Percentiles rank a stretch among this genome's conserved stretches.
Evolutionary conservation across 2,113 vertebrate species (phyloP).

Genomic region (Megaceryle torquata): DNA sequence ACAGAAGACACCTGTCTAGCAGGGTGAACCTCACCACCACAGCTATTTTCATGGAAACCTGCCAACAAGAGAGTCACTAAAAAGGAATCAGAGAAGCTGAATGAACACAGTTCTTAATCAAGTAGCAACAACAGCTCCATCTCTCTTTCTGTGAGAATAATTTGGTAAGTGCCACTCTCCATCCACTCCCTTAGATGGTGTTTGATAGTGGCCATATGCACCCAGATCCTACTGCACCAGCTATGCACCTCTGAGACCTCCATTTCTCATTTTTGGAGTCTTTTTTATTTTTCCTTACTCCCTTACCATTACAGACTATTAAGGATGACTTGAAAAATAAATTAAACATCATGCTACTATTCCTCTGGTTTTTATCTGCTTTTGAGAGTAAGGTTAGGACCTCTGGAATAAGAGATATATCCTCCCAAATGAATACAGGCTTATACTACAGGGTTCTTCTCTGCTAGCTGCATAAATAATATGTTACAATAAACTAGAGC

Average conservation of each 20-base stretch:
- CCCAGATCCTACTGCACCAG: not conserved
- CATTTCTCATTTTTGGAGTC: not conserved
- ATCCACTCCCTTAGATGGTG: fast-evolving
- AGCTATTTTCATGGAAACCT: not conserved
- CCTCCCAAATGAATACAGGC: not conserved
- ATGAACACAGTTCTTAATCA: not conserved
- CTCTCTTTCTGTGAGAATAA: not conserved
- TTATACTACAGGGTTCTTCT: not conserved
- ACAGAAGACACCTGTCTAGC: not conserved
- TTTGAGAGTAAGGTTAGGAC: not conserved
- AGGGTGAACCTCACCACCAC: fast-evolving
- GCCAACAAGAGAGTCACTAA: not conserved
- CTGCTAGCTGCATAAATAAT: not conserved
- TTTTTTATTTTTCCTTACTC: not conserved
- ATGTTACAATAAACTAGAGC: not conserved
- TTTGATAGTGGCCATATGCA: not conserved
- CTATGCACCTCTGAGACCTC: not conserved
- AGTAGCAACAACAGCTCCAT: not conserved
- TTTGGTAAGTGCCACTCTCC: not conserved
- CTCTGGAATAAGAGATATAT: not conserved
- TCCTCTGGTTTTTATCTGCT: not conserved
- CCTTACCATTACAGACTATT: not conserved
- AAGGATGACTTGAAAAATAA: not conserved
- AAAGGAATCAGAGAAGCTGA: not conserved
- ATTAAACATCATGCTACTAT: fast-evolving